Evolutionary conservation across 2,113 vertebrate genomes (phyloP).

Genomic region (Marmota flaviventris): DNA sequence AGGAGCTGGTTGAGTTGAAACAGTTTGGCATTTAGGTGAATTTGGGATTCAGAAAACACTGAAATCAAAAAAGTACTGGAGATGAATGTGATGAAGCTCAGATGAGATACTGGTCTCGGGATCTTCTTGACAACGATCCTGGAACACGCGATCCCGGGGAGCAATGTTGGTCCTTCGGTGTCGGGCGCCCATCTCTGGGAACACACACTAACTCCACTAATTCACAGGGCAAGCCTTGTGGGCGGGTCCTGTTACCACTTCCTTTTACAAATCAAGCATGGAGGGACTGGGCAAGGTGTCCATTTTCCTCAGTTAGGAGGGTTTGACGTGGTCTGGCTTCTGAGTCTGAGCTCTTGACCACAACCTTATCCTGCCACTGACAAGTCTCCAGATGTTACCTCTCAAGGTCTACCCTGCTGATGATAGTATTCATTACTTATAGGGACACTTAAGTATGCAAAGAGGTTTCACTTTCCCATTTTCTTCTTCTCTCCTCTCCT

Average conservation of each 20-base stretch:
- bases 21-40: constrained; percentile 4
- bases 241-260: not conserved
- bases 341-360: not conserved
- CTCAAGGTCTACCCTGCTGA: not conserved
- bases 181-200: not conserved
- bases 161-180: not conserved
- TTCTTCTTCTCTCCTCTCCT: not conserved
- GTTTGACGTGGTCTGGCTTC: not conserved
- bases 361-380: not conserved
- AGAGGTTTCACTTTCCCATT: not conserved
- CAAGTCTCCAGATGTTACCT: not conserved
- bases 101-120: not conserved
- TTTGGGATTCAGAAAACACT: not conserved
- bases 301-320: not conserved
- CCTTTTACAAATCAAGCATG: not conserved
- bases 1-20: constrained; percentile 45
- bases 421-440: not conserved
- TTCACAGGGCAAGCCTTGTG: not conserved
- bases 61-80: not conserved
- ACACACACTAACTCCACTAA: not conserved
- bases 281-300: not conserved
- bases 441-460: not conserved
- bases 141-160: not conserved
- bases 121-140: not conserved
- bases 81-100: not conserved